These are phyloP conservation scores for Neofelis nebulosa DNA, from an alignment of 2,113 vertebrate genomes.

Conservation along the genomic window DNA sequence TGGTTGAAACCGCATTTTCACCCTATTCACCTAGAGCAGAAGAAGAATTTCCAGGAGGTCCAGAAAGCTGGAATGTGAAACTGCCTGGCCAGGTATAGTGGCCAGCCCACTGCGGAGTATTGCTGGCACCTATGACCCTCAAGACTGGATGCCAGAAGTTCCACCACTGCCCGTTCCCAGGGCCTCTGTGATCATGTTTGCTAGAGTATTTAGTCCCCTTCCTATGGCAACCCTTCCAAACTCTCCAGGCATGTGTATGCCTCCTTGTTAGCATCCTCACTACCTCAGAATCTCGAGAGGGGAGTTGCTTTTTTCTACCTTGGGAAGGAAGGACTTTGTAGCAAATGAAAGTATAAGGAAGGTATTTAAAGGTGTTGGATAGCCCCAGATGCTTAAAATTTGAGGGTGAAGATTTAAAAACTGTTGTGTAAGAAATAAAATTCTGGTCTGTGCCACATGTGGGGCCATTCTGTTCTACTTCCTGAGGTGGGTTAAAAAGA, in stretches of 20 bases:
- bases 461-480: background rate
- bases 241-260: background rate
- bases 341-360: background rate
- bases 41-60: background rate
- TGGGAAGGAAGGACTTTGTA: background rate
- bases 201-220: background rate
- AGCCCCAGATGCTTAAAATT: background rate
- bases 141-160: background rate
- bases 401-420: background rate
- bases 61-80: background rate
- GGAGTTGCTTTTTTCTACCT: background rate
- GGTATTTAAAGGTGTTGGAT: background rate
- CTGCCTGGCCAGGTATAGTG: background rate
- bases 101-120: background rate
- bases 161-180: fast-evolving
- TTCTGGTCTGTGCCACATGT: background rate
- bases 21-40: background rate
- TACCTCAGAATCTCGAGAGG: background rate
- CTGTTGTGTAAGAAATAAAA: background rate
- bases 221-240: background rate
- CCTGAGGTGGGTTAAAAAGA: background rate
- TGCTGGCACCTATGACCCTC: background rate
- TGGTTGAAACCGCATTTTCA: background rate
- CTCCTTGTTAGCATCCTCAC: background rate
- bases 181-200: background rate